Percentiles rank a stretch among this genome's conserved stretches.
Evolutionary conservation across 2,888 invertebrate genomes (phyloP).

Genomic region (Ochropleura leucogaster): DNA sequence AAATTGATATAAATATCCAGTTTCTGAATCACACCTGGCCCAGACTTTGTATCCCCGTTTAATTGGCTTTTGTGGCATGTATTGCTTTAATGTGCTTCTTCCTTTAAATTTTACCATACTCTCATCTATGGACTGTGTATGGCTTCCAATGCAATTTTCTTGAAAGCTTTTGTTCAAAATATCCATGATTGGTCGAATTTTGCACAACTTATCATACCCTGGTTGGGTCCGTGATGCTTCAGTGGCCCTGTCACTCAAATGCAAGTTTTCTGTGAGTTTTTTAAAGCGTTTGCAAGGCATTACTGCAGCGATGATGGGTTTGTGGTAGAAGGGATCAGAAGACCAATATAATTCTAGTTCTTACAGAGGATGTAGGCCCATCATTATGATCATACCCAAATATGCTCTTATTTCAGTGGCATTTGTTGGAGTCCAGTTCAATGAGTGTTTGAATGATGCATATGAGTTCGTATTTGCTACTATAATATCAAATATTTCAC

Average conservation of each 20-base stretch:
- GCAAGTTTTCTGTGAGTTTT: constrained; percentile 18
- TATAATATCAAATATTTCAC: no score
- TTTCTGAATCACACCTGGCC: constrained; percentile 17
- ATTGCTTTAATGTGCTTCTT: constrained; percentile 27
- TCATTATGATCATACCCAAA: no score
- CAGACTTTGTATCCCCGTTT: constrained; percentile 23
- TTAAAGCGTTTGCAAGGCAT: constrained; percentile 12
- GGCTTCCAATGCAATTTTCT: constrained; percentile 15
- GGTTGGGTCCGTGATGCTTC: not conserved
- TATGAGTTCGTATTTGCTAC: no score
- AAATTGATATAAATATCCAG: constrained; percentile 21
- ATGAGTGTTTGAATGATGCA: no score
- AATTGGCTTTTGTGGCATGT: constrained; percentile 26
- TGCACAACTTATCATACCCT: constrained; percentile 19
- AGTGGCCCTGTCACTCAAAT: constrained; percentile 10
- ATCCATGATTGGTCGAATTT: constrained; percentile 44
- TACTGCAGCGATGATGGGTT: constrained; percentile 5
- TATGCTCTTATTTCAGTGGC: no score
- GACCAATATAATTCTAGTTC: constrained; percentile 50
- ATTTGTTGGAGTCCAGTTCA: no score
- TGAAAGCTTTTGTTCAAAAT: constrained; percentile 41
- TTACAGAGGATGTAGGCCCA: no score
- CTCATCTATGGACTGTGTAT: constrained; percentile 43
- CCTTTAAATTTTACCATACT: constrained; percentile 50
- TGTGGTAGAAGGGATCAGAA: constrained; percentile 19